phyloP scores from a whole-genome alignment of 2,888 invertebrate species.

The Drosophila atripex region DNA sequence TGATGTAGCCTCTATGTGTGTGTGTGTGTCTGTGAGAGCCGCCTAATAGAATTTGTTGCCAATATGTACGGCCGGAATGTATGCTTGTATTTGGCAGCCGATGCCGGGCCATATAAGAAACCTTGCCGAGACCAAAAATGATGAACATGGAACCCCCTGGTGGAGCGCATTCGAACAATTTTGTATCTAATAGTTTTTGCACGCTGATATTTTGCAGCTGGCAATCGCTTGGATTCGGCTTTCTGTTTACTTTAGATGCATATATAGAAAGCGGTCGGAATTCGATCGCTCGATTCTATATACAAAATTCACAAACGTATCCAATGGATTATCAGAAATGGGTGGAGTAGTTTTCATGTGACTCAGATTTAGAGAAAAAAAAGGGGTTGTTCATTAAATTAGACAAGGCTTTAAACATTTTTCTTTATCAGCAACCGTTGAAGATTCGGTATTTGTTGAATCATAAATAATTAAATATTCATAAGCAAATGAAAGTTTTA shows the following conservation, averaged over 20 bases:
- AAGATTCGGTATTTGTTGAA: too few species aligned
- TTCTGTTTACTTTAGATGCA: slow-evolving; percentile 50
- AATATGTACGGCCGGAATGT: slow-evolving; percentile 12
- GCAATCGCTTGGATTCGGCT: slow-evolving; percentile 42
- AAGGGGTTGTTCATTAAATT: too few species aligned
- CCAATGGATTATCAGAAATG: slow-evolving; percentile 1
- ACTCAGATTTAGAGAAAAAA: neutral
- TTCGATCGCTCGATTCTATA: neutral
- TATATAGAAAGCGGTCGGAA: slow-evolving; percentile 18
- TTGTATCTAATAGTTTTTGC: slow-evolving; percentile 68
- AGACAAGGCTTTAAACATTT: too few species aligned
- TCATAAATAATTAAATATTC: too few species aligned
- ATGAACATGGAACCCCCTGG: slow-evolving; percentile 34
- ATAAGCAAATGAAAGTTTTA: too few species aligned
- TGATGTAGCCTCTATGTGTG: slow-evolving; percentile 14
- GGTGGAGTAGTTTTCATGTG: neutral
- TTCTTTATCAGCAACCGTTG: too few species aligned
- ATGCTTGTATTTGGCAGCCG: slow-evolving; percentile 27
- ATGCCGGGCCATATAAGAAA: slow-evolving; percentile 35
- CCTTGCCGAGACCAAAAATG: slow-evolving; percentile 27
- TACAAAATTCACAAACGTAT: slow-evolving; percentile 2
- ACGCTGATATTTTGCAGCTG: slow-evolving; percentile 65
- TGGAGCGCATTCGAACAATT: slow-evolving; percentile 53
- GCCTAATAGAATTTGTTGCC: slow-evolving; percentile 31
- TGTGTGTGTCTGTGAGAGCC: slow-evolving; percentile 15